phyloP scores from a whole-genome alignment of 2,113 vertebrate genomes.

The Corythoichthys intestinalis region DNA sequence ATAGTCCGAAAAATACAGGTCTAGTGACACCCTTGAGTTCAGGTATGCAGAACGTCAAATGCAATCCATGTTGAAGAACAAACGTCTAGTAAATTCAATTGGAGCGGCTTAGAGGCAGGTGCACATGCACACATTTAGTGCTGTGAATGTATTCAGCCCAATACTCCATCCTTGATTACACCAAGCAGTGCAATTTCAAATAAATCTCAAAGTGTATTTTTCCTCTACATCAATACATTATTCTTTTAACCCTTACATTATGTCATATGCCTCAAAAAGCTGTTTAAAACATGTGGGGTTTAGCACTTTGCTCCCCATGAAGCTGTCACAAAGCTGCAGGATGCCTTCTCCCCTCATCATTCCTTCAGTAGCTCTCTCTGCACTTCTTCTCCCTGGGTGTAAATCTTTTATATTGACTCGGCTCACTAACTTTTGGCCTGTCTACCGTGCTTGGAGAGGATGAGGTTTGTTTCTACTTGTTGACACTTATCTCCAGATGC shows the following conservation, averaged over 20 bases:
- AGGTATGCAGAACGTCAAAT: slow-evolving; percentile 18
- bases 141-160: background rate
- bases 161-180: background rate
- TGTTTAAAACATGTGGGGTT: background rate
- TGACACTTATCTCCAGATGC: slow-evolving; percentile 13
- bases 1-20: no score
- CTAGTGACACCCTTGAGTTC: background rate
- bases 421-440: slow-evolving; percentile 40
- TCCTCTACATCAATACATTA: background rate
- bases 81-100: slow-evolving; percentile 8
- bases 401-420: slow-evolving; percentile 56
- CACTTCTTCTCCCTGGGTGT: slow-evolving; percentile 23
- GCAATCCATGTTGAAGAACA: slow-evolving; percentile 21
- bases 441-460: slow-evolving; percentile 41
- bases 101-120: background rate
- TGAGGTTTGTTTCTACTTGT: slow-evolving; percentile 33
- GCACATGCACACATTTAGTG: slow-evolving; percentile 1
- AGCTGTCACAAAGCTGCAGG: slow-evolving; percentile 24
- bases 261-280: slow-evolving; percentile 2
- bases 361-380: slow-evolving; percentile 17
- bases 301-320: slow-evolving; percentile 39
- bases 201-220: background rate
- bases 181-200: background rate
- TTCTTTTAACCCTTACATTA: background rate
- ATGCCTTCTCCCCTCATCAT: slow-evolving; percentile 10